phyloP scores from a whole-genome alignment of 1,140 invertebrate genomes.

The Drosophila kepulauana region DNA sequence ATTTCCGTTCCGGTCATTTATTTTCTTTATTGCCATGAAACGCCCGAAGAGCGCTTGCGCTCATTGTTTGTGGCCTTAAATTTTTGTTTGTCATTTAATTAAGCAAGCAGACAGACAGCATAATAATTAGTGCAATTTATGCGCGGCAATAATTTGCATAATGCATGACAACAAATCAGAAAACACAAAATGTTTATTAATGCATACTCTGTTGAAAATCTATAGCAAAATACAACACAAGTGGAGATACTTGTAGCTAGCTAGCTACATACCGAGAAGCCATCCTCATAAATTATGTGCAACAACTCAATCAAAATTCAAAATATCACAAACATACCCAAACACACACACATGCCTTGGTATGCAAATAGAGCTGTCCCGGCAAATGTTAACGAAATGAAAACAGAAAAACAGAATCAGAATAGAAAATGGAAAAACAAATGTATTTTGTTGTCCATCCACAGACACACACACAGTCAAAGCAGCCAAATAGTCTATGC shows the following conservation, averaged over 20 bases:
- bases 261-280: constrained; percentile 14
- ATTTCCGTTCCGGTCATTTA: constrained; percentile 43
- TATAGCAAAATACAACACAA: constrained; percentile 59
- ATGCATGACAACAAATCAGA: constrained; percentile 74
- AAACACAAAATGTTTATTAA: constrained; percentile 75
- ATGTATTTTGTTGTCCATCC: constrained; percentile 50
- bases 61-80: constrained; percentile 22
- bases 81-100: constrained; percentile 72
- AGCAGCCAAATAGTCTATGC: constrained; percentile 50
- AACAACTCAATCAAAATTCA: constrained; percentile 79
- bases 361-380: constrained; percentile 39
- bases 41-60: constrained; percentile 1
- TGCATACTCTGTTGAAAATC: constrained; percentile 50
- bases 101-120: constrained; percentile 66
- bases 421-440: constrained; percentile 39
- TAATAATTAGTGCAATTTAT: constrained; percentile 73
- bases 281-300: constrained; percentile 64
- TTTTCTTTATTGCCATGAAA: constrained; percentile 34
- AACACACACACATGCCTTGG: neutral
- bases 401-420: constrained; percentile 3
- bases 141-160: constrained; percentile 72
- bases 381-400: constrained; percentile 13
- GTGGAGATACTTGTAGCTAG: neutral
- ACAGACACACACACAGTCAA: neutral
- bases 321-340: constrained; percentile 48